Evolutionary conservation across 2,888 invertebrate genomes (phyloP).

Genomic region (Rhorus exstirpatorius): DNA sequence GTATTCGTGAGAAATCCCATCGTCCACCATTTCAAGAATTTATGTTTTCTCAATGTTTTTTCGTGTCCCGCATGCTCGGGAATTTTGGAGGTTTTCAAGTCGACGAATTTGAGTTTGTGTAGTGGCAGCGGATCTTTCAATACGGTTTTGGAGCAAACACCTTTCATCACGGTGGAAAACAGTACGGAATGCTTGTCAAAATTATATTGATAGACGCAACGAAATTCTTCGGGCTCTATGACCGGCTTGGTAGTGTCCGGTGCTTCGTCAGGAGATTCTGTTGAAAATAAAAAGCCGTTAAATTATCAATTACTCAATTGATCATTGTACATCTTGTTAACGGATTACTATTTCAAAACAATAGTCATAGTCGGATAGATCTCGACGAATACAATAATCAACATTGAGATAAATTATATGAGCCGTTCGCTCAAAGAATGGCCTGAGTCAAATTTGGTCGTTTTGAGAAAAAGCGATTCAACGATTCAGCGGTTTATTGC

Average conservation of each 20-base stretch:
- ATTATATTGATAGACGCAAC: conserved; percentile 88
- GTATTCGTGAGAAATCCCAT: conserved; percentile 92
- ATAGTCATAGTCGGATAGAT: too few relatives aligned
- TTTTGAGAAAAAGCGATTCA: too few relatives aligned
- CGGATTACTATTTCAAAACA: too few relatives aligned
- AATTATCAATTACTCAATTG: background rate
- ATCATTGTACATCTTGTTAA: background rate
- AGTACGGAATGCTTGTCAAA: conserved; percentile 88
- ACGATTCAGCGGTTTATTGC: too few relatives aligned
- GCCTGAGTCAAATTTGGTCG: too few relatives aligned
- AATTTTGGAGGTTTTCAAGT: conserved; percentile 90
- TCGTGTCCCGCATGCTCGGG: conserved; percentile 88
- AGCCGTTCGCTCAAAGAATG: too few relatives aligned
- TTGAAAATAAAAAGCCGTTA: conserved; percentile 1
- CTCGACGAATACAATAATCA: too few relatives aligned
- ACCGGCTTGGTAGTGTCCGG: conserved; percentile 88
- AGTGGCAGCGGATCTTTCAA: conserved; percentile 73
- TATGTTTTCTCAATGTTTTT: conserved; percentile 86
- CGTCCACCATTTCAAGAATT: conserved; percentile 91
- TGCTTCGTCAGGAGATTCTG: conserved; percentile 86
- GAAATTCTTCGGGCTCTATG: conserved; percentile 90
- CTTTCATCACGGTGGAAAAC: conserved; percentile 93
- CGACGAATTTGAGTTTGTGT: conserved; percentile 87
- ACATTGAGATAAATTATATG: too few relatives aligned
- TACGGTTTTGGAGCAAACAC: conserved; percentile 83